Evolutionary conservation across 2,888 invertebrate genomes (phyloP), one percentile per base, ranked within the genome.

Genomic region (Caenorhabditis wallacei): DNA sequence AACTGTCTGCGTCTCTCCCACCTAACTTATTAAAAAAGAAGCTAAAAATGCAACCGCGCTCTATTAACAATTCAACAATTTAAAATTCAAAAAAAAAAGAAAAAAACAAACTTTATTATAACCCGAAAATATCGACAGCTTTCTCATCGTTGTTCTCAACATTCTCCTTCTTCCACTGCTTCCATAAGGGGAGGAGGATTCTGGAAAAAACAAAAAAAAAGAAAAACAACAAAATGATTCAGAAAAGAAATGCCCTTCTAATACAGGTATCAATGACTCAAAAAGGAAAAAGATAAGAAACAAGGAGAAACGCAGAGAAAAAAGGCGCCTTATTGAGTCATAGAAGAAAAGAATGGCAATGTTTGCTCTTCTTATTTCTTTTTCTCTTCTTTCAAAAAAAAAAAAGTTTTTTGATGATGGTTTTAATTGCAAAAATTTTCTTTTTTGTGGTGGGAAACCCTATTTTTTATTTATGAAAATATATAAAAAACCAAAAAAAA

Each of bases 141-240:
- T 81, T 53, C 81, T 40, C 63, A 81, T 64, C 40, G 75, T 81
- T 8, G 68, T 80, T 59, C 74, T 48, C 37, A 80, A 54, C 80
- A 80, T 74, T 53, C 30, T 26, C 1, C 8, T 3, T 30, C 8
- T 8, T 30, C 30, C 30, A n/a, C n/a, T n/a, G n/a, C 22, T 43
- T 46, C 57, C 20, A n/a, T 40, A 18, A 3, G 13, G 43, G 16
- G 13, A 43, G 13, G 43, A 43, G 2, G 43, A 11, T 43, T 43
- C 13, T 16, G 43, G 43, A 16, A 16, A 13, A 43, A 16, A 16
- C n/a, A 43, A 43, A 43, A 43, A 16, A 16, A 13, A 43, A 18
- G 46, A 48, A 18, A 18, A n/a, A 48, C 8, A 48, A 43, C 43
- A 43, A 18, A 18, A 48, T 48, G 46, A 48, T 48, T 48, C 46